These are phyloP conservation scores for Whitmania pigra DNA, from an alignment of 1,140 invertebrate species.

Conservation along the genomic window DNA sequence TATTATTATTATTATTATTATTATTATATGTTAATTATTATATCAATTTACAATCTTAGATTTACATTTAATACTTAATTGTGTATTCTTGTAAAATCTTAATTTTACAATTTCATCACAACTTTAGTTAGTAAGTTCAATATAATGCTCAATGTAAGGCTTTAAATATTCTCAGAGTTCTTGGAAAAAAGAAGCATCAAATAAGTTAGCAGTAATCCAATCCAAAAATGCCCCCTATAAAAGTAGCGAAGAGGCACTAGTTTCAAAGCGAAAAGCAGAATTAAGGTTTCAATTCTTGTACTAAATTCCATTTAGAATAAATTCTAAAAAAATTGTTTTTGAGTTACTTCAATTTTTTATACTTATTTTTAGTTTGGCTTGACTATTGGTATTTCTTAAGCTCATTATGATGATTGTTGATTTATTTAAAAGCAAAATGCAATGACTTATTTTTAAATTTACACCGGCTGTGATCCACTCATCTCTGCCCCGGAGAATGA, in stretches of 20 bases:
- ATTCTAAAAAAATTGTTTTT: neutral
- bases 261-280: slow-evolving; percentile 10
- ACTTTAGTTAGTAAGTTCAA: too few relatives aligned
- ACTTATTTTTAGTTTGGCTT: neutral
- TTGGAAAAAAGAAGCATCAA: neutral
- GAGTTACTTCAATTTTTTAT: neutral
- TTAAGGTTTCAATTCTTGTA: neutral
- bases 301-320: neutral
- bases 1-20: too few relatives aligned
- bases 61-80: too few relatives aligned
- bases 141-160: too few relatives aligned
- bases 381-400: neutral
- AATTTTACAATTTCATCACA: too few relatives aligned
- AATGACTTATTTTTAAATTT: neutral
- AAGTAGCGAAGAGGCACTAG: slow-evolving; percentile 7
- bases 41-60: too few relatives aligned
- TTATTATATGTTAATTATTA: too few relatives aligned
- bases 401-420: neutral
- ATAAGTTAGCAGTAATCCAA: neutral
- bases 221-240: neutral
- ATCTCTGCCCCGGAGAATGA: too few relatives aligned
- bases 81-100: too few relatives aligned
- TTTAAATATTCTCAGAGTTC: neutral
- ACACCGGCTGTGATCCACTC: too few relatives aligned
- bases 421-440: neutral